Conservation (phyloP, 2,797 vertebrate species). For the Sciaenops ocellatus region DNA sequence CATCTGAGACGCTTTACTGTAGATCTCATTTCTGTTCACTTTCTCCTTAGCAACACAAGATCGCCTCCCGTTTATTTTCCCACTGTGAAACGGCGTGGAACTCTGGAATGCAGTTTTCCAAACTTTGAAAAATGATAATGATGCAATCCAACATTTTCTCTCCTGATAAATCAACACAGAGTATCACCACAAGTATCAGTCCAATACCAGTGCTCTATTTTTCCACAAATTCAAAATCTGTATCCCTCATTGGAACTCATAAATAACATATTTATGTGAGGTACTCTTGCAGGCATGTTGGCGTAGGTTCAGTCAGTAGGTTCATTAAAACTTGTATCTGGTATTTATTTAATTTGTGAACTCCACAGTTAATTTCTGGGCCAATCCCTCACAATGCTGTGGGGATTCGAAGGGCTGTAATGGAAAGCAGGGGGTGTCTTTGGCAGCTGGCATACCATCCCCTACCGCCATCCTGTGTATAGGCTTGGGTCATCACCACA, state of each 20-base stretch:
- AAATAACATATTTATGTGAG: not conserved
- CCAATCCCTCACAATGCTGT: no score
- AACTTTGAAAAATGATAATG: not conserved
- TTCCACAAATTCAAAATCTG: not conserved
- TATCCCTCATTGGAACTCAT: not conserved
- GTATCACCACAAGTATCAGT: not conserved
- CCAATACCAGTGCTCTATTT: not conserved
- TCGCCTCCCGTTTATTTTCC: not conserved
- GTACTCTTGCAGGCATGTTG: not conserved
- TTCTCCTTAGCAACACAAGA: not conserved
- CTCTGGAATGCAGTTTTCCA: not conserved
- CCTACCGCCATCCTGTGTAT: not conserved
- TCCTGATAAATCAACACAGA: not conserved
- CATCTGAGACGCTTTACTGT: constrained; percentile 21
- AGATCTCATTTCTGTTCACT: constrained; percentile 15
- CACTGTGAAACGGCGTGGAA: not conserved
- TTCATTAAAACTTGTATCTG: not conserved
- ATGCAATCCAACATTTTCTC: not conserved
- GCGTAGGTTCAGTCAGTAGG: not conserved
- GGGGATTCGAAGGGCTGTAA: not conserved
- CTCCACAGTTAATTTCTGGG: no score
- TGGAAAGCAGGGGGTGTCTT: not conserved
- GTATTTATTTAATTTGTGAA: not conserved
- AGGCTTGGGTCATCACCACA: not conserved
- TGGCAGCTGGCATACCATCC: not conserved